These are phyloP conservation scores for Scytalopus superciliaris DNA, from an alignment of 2,113 vertebrate species.

Conservation along the genomic window DNA sequence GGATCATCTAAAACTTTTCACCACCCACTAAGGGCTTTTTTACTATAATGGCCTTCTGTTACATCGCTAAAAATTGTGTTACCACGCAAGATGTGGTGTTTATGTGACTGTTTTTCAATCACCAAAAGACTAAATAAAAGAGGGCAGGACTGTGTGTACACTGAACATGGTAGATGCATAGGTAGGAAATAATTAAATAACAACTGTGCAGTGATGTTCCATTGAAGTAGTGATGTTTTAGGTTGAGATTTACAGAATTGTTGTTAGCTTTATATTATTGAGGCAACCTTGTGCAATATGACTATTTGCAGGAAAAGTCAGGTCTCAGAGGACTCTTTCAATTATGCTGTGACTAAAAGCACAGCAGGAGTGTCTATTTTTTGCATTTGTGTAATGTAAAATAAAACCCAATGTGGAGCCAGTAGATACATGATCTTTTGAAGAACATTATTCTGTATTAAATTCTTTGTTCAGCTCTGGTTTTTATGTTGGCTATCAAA, in stretches of 20 bases:
- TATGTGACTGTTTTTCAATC: neutral
- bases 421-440: constrained; percentile 28
- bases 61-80: neutral
- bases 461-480: constrained; percentile 19
- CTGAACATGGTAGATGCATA: neutral
- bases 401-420: neutral
- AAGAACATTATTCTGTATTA: constrained; percentile 17
- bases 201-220: neutral
- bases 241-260: neutral
- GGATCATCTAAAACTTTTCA: neutral
- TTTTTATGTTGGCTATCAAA: constrained; percentile 23
- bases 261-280: constrained; percentile 20
- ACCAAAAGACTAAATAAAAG: neutral
- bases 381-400: constrained; percentile 39
- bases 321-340: constrained; percentile 6
- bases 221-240: neutral
- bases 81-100: neutral
- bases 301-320: constrained; percentile 28
- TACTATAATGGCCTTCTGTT: neutral
- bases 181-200: neutral
- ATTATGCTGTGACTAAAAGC: constrained; percentile 14
- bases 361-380: constrained; percentile 18
- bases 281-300: constrained; percentile 28
- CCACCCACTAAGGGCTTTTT: neutral
- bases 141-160: neutral